Evolutionary conservation across 2,888 invertebrate species (phyloP), one percentile per base, ranked within the genome.

Genomic region (Drosophila mulleri): DNA sequence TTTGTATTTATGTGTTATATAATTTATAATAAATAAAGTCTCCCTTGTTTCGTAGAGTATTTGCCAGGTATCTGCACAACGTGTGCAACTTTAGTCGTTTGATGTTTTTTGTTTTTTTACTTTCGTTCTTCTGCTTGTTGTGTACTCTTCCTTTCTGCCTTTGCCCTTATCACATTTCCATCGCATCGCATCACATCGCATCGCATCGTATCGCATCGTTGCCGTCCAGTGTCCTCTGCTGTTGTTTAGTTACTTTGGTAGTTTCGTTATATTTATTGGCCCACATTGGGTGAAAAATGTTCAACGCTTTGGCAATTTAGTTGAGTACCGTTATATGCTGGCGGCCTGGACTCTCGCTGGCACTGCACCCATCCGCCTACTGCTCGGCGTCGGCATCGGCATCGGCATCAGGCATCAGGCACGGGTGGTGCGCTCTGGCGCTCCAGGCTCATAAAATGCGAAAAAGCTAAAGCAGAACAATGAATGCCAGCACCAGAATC

Each of bases 241-340:
- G 84, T 85, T 87, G 84, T 87, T 85, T 85, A 85, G 84, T 87
- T 85, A 85, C 86, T 87, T 83, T 83, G 84, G 85, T 86, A 87
- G 87, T 83, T 87, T 88, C 85, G 82, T 90, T 89, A 92, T 92
- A 92, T 92, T 92, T 92, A 92, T 92, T 92, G 92, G 91, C 91
- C 89, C 88, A 91, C 90, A 90, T 91, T 82, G 86, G 85, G 91
- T 92, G 89, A 92, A 92, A 92, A 92, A 92, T 92, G 92, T 91
- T 88, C 88, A 84, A 88, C 80, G 82, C 89, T 90, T 90, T 90
- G 90, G 89, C 87, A 90, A 84, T 83, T 87, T 88, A 86, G 83
- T 88, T 88, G 87, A 87, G 86, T 84, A 88, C 86, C 81, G 83
- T 87, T 87, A 84, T 81, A 84, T 84, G 84, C 89, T 83, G 84